Evolutionary conservation across 2,113 vertebrate species (phyloP), one percentile per base, ranked within the genome.

Genomic region (Bombycilla garrulus): DNA sequence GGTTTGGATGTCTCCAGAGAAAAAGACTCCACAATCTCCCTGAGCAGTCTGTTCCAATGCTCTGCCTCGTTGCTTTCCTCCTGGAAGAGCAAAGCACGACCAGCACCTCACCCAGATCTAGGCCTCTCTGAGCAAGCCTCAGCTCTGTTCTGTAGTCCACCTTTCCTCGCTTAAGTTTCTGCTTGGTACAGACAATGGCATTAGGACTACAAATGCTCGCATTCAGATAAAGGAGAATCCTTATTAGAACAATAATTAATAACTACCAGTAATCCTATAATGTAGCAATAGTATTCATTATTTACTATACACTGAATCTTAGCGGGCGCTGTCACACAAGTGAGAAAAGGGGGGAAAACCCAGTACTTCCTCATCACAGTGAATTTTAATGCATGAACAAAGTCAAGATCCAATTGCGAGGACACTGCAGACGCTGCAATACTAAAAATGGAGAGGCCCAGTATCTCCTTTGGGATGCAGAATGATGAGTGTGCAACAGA

Each of bases 301-400:
- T 64, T 82, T 54, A 60, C 36, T 50, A n/a, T 5, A 67, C 14
- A 36, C 4, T 20, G 35, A 73, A 50, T 45, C 47, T 62, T 44
- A n/a, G 26, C n/a, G 57, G 31, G 45, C 2, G 1, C 20, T 11
- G 3, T 50, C 60, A 81, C 1, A 3, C 8, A 62, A 44, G 0
- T 2, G 4, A 18, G 16, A 40, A 72, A 23, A 13, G 2, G 1
- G 1, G 3, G 2, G 0, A 1, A 7, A 28, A 5, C 2, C 3
- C 31, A 50, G 13, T 25, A 65, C 17, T 70, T 64, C 60, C 51
- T 70, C 47, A 51, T n/a, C 25, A 50, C 40, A 24, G 18, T 8
- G 14, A 47, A 83, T 83, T 94, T 71, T 35, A 88, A 71, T 7
- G 14, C 3, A 6, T 2, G 60, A 58, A 58, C 47, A 48, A 81